Percentiles rank a stretch among this genome's conserved stretches.
Conservation (phyloP, 2,797 vertebrate genomes). For the Dicrostonyx torquatus region DNA sequence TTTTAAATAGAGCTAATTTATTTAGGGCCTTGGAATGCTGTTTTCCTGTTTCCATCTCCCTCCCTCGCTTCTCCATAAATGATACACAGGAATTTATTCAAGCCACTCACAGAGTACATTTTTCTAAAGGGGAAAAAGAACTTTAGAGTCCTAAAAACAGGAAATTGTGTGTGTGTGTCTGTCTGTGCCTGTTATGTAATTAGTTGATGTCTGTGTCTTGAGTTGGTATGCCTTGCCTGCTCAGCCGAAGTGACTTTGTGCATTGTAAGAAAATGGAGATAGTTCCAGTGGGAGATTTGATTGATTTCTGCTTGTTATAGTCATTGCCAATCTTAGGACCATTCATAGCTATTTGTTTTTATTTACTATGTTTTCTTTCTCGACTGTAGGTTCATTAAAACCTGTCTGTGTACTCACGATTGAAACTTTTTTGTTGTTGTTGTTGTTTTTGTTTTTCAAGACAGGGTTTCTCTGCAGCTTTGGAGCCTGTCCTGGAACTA, state of each 20-base stretch:
- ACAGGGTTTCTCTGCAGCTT: too few relatives aligned
- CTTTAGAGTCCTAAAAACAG: not conserved
- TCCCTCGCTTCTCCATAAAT: constrained; percentile 10
- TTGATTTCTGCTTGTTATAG: constrained; percentile 74
- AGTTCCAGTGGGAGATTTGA: constrained; percentile 77
- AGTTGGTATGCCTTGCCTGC: constrained; percentile 68
- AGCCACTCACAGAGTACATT: constrained; percentile 19
- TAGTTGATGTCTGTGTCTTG: constrained; percentile 60
- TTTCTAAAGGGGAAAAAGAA: not conserved
- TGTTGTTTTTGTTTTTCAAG: too few relatives aligned
- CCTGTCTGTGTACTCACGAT: constrained; percentile 64
- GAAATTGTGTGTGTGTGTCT: not conserved
- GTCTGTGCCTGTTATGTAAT: constrained; percentile 42
- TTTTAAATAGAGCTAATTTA: constrained; percentile 79
- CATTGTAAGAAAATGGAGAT: constrained; percentile 64
- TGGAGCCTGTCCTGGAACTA: too few relatives aligned
- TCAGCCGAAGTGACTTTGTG: constrained; percentile 60
- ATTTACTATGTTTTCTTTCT: constrained; percentile 75
- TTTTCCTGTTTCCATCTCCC: constrained; percentile 65
- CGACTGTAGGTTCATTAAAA: constrained; percentile 81
- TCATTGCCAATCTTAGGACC: constrained; percentile 76
- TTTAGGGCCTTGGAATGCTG: constrained; percentile 57
- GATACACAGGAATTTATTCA: constrained; percentile 55
- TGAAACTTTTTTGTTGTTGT: too few relatives aligned
- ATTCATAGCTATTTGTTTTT: constrained; percentile 67